Conservation (phyloP, 2,888 invertebrate species). For the Notodonta dromedarius region DNA sequence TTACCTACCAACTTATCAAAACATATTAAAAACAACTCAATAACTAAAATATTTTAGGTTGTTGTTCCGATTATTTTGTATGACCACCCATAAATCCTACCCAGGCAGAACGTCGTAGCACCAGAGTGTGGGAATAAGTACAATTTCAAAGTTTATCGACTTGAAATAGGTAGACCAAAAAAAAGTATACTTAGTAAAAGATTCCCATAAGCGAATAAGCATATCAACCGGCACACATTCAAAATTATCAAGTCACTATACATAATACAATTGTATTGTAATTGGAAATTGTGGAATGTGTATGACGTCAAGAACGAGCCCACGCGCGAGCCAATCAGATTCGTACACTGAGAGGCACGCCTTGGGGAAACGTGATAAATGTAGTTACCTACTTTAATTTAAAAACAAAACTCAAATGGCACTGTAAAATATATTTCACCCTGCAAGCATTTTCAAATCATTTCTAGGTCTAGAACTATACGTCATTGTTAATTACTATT, state of each 20-base stretch:
- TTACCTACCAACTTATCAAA: too few relatives aligned
- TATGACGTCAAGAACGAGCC: constrained; percentile 82
- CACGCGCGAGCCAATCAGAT: constrained; percentile 79
- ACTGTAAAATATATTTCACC: neutral
- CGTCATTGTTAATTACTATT: neutral
- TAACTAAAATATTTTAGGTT: too few relatives aligned
- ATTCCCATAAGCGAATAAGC: neutral
- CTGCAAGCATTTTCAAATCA: constrained; percentile 6
- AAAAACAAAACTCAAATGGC: neutral
- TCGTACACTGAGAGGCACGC: constrained; percentile 84
- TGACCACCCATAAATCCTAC: too few relatives aligned
- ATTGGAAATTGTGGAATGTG: constrained; percentile 75
- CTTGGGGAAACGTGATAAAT: constrained; percentile 70
- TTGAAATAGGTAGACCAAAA: too few relatives aligned
- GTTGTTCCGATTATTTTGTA: too few relatives aligned
- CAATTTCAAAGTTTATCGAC: too few relatives aligned
- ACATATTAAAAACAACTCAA: too few relatives aligned
- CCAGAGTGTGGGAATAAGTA: too few relatives aligned
- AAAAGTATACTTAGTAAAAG: too few relatives aligned
- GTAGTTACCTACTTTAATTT: neutral
- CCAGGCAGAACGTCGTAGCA: too few relatives aligned
- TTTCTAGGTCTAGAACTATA: neutral
- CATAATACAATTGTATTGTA: constrained; percentile 58
- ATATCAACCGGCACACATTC: neutral
- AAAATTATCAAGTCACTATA: constrained; percentile 31